These are phyloP conservation scores for Wasmannia auropunctata DNA, from an alignment of 1,140 invertebrate genomes.

Conservation along the genomic window DNA sequence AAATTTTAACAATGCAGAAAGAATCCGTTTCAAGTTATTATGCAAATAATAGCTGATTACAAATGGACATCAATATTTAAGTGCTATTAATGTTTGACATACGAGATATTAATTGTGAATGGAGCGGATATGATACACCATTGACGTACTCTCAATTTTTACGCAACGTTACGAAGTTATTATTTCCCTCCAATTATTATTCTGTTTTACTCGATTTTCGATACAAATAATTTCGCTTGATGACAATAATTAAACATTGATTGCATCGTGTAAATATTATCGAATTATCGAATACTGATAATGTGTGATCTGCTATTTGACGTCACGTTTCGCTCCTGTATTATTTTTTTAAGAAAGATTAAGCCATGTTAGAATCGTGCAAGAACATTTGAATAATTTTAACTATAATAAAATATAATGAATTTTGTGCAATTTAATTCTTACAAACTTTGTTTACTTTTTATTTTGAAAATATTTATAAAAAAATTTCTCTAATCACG, in stretches of 20 bases:
- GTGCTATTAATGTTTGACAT: background rate
- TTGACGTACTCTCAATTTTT: background rate
- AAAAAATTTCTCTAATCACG: background rate
- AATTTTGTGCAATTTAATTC: background rate
- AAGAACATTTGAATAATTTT: background rate
- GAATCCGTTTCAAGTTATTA: background rate
- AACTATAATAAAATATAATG: background rate
- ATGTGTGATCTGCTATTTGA: background rate
- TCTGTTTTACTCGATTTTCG: background rate
- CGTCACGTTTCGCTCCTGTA: background rate
- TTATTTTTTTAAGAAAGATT: background rate
- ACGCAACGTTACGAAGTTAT: background rate
- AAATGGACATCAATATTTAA: conserved; percentile 5
- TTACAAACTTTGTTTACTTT: background rate
- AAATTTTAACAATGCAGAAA: background rate
- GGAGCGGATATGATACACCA: background rate
- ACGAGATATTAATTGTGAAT: background rate
- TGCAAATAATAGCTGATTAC: background rate
- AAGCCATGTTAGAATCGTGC: background rate
- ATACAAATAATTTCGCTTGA: conserved; percentile 2
- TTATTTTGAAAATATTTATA: background rate
- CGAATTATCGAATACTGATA: background rate
- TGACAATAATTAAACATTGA: conserved; percentile 1
- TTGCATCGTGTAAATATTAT: background rate
- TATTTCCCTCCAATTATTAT: background rate